Evolutionary conservation across 2,113 vertebrate species (phyloP), one percentile per base, ranked within the genome.

Genomic region (Narcine bancroftii): DNA sequence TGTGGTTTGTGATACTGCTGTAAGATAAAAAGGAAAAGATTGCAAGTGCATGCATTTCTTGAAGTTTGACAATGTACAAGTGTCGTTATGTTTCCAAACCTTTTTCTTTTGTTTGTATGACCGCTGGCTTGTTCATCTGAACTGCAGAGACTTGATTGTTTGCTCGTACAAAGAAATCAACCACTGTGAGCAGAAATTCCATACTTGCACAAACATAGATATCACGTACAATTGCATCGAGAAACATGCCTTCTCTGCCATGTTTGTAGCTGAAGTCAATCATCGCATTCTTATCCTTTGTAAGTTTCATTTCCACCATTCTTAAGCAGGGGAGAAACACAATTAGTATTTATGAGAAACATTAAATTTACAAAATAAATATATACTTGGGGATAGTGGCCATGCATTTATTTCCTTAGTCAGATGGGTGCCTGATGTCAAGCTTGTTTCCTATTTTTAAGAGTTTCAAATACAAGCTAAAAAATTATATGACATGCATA

Each of bases 201-300:
- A 99, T 97, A 95, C 98, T 99, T 93, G 99, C 98, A 94, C 98
- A 99, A 87, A 99, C 95, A 93, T 99, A 98, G 76, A 97, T 94
- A 93, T 99, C 98, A 95, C 98, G 97, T 92, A 99, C 95, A 94
- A 97, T 77, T 39, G 96, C 95, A 77, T 98, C 97, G 93, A 98
- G 93, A 5, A 92, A 92, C 71, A 94, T 97, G 92, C 96, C 95
- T 36, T 99, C 98, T 94, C 96, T 96, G n/a, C 97, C 95, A 92
- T 95, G 97, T 19, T 95, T 97, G 91, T 98, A 99, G 92, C 93
- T 96, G 93, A 99, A 94, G 93, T 99, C 97, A 95, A 99, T 94
- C 99, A 99, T 99, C 92, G 97, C 96, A 93, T 97, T 98, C 93
- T 97, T 96, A 93, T 99, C 98, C 89, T 96, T 96, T 63, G 97